phyloP scores from a whole-genome alignment of 2,113 vertebrate genomes.

The Morone chrysops region DNA sequence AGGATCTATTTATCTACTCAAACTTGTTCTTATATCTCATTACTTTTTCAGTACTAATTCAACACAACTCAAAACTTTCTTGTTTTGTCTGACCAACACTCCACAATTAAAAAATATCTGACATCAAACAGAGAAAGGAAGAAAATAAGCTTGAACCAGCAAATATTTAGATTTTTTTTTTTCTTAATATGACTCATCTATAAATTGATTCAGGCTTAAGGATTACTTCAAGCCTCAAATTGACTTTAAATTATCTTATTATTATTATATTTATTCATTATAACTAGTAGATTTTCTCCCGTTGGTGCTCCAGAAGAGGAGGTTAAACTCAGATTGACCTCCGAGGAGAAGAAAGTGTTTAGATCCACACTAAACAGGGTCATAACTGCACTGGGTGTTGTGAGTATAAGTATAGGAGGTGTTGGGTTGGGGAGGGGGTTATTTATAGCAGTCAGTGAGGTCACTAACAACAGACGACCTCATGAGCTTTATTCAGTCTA shows the following conservation, averaged over 20 bases:
- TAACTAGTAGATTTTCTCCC: too few species aligned
- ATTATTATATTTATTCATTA: too few species aligned
- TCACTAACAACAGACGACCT: slow-evolving; percentile 58
- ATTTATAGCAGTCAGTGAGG: slow-evolving; percentile 70
- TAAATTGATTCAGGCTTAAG: neutral
- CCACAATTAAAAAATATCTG: neutral
- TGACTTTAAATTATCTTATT: too few species aligned
- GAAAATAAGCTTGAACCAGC: neutral
- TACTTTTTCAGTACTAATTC: too few species aligned
- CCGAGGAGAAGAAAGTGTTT: slow-evolving; percentile 23
- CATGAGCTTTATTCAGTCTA: slow-evolving; percentile 68
- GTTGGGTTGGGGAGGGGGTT: slow-evolving; percentile 27
- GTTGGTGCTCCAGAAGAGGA: neutral
- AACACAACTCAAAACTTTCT: too few species aligned
- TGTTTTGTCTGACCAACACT: too few species aligned
- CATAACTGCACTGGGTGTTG: slow-evolving; percentile 40
- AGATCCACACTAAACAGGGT: slow-evolving; percentile 44
- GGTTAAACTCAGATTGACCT: slow-evolving; percentile 63
- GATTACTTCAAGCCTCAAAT: neutral
- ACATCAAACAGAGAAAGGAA: neutral
- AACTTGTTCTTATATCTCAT: too few species aligned
- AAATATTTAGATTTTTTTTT: neutral
- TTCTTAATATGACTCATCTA: neutral
- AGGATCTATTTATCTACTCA: too few species aligned
- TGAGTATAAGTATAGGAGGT: slow-evolving; percentile 6